Conservation (phyloP, 2,888 invertebrate species). For the Apantesis nais region DNA sequence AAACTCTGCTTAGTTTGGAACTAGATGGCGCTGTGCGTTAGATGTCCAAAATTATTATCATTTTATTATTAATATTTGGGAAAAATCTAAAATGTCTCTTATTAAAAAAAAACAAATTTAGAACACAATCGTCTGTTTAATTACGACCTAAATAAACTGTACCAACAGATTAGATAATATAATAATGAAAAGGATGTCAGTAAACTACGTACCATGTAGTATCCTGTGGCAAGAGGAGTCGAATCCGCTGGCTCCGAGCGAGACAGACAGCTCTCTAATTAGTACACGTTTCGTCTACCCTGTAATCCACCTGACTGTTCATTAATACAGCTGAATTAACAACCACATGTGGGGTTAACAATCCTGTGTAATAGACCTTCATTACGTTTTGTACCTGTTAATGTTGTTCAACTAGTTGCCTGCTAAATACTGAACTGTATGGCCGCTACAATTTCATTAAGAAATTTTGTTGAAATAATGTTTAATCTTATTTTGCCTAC, state of each 20-base stretch:
- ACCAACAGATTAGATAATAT: constrained; percentile 3
- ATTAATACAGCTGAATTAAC: constrained; percentile 64
- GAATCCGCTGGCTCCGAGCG: constrained; percentile 35
- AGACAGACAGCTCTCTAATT: constrained; percentile 60
- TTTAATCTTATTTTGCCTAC: neutral
- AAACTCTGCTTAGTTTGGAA: no score
- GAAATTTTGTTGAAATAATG: neutral
- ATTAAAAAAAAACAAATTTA: neutral
- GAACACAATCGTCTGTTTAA: neutral
- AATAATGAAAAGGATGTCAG: constrained; percentile 23
- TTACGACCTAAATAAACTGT: neutral
- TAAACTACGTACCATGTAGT: constrained; percentile 21
- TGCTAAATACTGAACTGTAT: constrained; percentile 6
- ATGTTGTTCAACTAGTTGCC: constrained; percentile 32
- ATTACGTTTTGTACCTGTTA: constrained; percentile 36
- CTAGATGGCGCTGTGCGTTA: no score
- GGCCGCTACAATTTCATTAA: neutral
- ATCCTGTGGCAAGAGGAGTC: constrained; percentile 28
- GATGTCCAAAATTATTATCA: no score
- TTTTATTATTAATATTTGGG: neutral
- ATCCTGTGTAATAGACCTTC: constrained; percentile 48
- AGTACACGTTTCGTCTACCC: constrained; percentile 61
- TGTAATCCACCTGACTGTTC: constrained; percentile 65
- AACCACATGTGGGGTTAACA: constrained; percentile 54
- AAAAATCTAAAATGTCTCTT: neutral